A percentile compares a stretch with the other conserved stretches of the same genome.
Conservation (phyloP, 1,140 invertebrate genomes). For the Drosophila chauvacae region DNA sequence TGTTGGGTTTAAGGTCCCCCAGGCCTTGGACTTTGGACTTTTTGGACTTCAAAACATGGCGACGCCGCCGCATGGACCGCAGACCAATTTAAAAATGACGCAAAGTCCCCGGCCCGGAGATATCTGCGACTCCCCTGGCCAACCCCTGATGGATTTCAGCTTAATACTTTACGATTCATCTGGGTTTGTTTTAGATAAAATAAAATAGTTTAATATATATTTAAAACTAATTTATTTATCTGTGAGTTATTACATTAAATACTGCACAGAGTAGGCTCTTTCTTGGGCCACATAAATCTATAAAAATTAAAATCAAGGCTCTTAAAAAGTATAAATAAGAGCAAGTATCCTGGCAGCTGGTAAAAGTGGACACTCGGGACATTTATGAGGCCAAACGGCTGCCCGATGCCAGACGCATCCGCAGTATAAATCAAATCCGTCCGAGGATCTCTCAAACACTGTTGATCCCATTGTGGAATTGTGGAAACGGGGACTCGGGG, state of each 20-base stretch:
- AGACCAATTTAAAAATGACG: conserved; percentile 55
- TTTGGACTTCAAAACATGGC: conserved; percentile 34
- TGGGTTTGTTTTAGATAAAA: not conserved
- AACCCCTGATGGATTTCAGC: not conserved
- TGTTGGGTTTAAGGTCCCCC: conserved; percentile 28
- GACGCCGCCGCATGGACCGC: conserved; percentile 47
- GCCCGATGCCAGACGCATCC: conserved; percentile 63
- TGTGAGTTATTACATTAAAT: not conserved
- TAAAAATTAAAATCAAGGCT: not conserved
- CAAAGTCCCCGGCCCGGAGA: not conserved
- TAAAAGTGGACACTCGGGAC: conserved; percentile 19
- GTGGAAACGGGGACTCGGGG: conserved; percentile 13
- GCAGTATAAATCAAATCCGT: conserved; percentile 73
- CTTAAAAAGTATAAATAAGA: not conserved
- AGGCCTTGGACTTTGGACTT: not conserved
- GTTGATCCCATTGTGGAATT: conserved; percentile 59
- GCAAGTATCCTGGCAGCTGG: conserved; percentile 24
- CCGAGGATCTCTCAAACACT: conserved; percentile 39
- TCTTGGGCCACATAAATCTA: not conserved
- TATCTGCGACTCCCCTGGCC: not conserved
- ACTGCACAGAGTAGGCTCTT: not conserved
- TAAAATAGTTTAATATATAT: too few relatives aligned
- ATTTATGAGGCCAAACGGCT: conserved; percentile 56
- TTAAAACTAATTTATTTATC: too few relatives aligned
- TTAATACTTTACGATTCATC: not conserved